These are phyloP conservation scores for Choreutis nemorana DNA, from an alignment of 2,888 invertebrate species.

Conservation along the genomic window DNA sequence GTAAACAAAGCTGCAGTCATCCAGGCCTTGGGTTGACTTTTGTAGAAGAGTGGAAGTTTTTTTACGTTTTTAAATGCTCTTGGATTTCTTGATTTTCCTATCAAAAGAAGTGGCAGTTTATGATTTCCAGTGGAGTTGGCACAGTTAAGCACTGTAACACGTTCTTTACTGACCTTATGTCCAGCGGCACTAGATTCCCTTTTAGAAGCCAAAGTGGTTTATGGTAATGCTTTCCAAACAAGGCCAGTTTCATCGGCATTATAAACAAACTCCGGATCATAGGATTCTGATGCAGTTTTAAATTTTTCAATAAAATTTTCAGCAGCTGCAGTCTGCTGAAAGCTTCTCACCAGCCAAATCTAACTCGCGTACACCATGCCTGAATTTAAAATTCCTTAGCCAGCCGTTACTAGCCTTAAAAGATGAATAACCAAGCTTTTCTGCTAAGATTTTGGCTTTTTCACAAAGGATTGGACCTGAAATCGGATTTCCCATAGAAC, in stretches of 20 bases:
- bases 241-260: slow-evolving; percentile 10
- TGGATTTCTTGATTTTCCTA: slow-evolving; percentile 1
- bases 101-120: slow-evolving; percentile 1
- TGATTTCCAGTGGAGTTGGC: slow-evolving; percentile 3
- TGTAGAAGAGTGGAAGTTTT: neutral
- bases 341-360: slow-evolving; percentile 6
- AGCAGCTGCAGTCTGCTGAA: slow-evolving; percentile 5
- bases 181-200: slow-evolving; percentile 3
- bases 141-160: slow-evolving; percentile 1
- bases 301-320: slow-evolving; percentile 10
- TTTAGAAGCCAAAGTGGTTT: slow-evolving; percentile 10
- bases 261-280: slow-evolving; percentile 6
- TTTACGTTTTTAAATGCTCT: neutral
- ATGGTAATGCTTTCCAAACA: slow-evolving; percentile 11
- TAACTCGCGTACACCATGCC: slow-evolving; percentile 10
- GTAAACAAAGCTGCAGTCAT: no score
- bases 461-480: slow-evolving; percentile 11
- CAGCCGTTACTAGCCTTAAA: slow-evolving; percentile 8
- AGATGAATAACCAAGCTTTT: neutral
- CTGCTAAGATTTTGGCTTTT: slow-evolving; percentile 1
- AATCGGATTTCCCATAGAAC: slow-evolving; percentile 10
- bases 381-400: slow-evolving; percentile 6
- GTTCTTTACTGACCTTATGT: slow-evolving; percentile 1
- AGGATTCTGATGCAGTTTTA: slow-evolving; percentile 6
- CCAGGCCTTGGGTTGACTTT: no score